Conservation (phyloP, 2,113 vertebrate species). For the Burhinus bistriatus region DNA sequence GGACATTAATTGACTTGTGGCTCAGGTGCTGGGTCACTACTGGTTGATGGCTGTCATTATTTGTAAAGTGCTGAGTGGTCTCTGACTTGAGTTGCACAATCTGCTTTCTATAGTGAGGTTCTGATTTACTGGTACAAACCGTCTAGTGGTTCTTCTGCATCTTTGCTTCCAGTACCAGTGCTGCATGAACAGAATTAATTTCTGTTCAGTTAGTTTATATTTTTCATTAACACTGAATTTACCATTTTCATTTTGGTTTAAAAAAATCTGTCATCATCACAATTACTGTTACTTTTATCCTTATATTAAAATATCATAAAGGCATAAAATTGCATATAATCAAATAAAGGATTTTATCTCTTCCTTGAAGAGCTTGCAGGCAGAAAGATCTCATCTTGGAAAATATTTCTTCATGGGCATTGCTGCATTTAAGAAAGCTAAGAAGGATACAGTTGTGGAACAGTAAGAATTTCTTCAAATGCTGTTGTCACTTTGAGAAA, state of each 20-base stretch:
- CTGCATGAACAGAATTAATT: background rate
- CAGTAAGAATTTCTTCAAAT: background rate
- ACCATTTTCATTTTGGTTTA: constrained; percentile 16
- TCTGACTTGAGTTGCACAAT: background rate
- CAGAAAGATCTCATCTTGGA: background rate
- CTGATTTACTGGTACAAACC: background rate
- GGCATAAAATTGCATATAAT: background rate
- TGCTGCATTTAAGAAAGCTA: background rate
- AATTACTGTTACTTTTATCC: constrained; percentile 9
- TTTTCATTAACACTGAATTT: constrained; percentile 48
- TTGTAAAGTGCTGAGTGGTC: background rate
- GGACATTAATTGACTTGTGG: background rate
- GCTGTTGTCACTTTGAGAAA: background rate
- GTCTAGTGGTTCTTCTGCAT: background rate
- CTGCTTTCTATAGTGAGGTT: background rate
- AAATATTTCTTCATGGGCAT: background rate
- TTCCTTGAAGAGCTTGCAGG: background rate
- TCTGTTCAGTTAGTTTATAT: constrained; percentile 18
- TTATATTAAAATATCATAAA: constrained; percentile 24
- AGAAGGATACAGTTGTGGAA: background rate
- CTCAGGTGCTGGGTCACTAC: background rate
- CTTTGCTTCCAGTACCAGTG: background rate
- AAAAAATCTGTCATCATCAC: background rate
- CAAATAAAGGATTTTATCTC: constrained; percentile 17
- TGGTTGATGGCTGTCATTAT: background rate